These are phyloP conservation scores for Eurypyga helias DNA, from an alignment of 2,113 vertebrate genomes.

Conservation along the genomic window DNA sequence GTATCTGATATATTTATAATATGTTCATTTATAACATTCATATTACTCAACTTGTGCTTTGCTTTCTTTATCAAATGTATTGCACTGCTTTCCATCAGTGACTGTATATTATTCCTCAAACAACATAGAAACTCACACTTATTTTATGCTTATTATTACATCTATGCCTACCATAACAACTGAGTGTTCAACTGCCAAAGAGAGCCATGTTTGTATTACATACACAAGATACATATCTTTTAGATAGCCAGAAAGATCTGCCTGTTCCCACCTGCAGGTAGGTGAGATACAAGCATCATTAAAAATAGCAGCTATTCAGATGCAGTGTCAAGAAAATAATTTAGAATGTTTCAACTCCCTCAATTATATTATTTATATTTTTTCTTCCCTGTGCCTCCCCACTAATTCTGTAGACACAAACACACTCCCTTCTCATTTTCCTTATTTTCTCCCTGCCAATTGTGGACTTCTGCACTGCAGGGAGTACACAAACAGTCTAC, in stretches of 20 bases:
- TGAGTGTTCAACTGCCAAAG: neutral
- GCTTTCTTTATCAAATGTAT: neutral
- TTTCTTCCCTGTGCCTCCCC: neutral
- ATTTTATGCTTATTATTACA: neutral
- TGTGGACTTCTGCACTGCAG: too few relatives aligned
- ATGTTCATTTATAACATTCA: neutral
- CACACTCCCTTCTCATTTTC: neutral
- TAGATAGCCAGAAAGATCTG: neutral
- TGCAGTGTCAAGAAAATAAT: neutral
- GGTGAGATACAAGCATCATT: neutral
- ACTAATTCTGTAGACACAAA: neutral
- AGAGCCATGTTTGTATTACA: neutral
- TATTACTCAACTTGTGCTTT: neutral
- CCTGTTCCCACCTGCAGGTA: neutral
- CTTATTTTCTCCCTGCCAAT: neutral
- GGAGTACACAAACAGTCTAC: fast-evolving
- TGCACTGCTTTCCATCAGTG: neutral
- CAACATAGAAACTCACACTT: neutral
- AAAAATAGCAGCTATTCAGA: neutral
- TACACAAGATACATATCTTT: neutral
- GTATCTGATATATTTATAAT: neutral
- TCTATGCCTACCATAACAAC: neutral
- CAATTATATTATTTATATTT: neutral
- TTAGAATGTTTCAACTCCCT: neutral
- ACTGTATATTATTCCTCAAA: neutral